Percentiles rank a stretch among this genome's conserved stretches.
phyloP scores from a whole-genome alignment of 2,113 vertebrate genomes.

The Haplochromis burtoni region DNA sequence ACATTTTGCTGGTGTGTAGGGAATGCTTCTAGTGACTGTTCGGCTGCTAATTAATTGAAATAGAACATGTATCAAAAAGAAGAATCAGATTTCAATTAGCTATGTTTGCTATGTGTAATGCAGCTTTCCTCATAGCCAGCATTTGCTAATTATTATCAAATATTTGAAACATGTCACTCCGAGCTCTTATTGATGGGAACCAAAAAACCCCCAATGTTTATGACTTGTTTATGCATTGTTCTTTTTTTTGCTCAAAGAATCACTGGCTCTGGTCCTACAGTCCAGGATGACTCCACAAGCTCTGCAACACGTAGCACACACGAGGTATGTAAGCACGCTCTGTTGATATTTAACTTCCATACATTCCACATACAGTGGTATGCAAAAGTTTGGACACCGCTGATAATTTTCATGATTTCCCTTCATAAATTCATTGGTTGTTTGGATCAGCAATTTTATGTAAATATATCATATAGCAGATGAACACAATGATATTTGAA shows the following conservation, averaged over 20 bases:
- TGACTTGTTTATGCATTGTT: background rate
- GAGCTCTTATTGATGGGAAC: background rate
- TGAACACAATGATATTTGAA: background rate
- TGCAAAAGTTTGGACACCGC: background rate
- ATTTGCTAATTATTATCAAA: background rate
- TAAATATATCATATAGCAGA: background rate
- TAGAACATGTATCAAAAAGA: background rate
- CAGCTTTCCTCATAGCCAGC: background rate
- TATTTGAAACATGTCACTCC: background rate
- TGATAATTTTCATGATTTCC: fast-evolving
- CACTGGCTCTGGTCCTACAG: background rate
- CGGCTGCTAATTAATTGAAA: background rate
- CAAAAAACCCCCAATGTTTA: fast-evolving
- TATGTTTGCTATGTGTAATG: background rate
- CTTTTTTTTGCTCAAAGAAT: conserved; percentile 27
- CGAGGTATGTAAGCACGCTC: conserved; percentile 26
- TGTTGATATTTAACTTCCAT: background rate
- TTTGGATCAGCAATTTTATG: background rate
- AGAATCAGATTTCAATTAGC: background rate
- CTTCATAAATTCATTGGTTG: background rate
- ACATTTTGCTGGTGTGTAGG: background rate
- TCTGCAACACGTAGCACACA: conserved; percentile 17
- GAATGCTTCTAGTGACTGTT: background rate
- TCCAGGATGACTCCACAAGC: conserved; percentile 23
- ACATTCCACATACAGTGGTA: background rate